Evolutionary conservation across 2,113 vertebrate genomes (phyloP).

Genomic region (Oostethus manadensis): DNA sequence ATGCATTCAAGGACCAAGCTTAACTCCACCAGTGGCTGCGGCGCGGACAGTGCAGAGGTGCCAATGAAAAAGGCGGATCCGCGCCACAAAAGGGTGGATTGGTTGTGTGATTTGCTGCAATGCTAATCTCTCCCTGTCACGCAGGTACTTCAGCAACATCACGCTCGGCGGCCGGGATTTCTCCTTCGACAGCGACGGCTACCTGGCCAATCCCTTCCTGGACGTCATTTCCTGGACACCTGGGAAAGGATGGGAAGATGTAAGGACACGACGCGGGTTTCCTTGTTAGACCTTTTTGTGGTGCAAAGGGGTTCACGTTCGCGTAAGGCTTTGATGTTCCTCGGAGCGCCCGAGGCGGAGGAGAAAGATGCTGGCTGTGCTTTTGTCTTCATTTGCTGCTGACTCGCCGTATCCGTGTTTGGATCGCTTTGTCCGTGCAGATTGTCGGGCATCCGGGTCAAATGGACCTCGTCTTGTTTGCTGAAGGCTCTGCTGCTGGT

Average conservation of each 20-base stretch:
- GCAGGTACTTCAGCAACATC: conserved; percentile 93
- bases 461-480: no score
- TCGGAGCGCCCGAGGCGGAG: conserved; percentile 28
- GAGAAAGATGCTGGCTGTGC: conserved; percentile 30
- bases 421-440: neutral
- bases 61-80: no score
- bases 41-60: conserved; percentile 27
- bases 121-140: conserved; percentile 3
- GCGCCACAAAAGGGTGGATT: conserved; percentile 33
- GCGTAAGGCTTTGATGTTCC: conserved; percentile 46
- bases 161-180: conserved; percentile 88
- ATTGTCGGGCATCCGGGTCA: no score
- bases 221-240: conserved; percentile 90
- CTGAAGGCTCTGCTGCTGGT: no score
- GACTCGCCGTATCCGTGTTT: conserved; percentile 1
- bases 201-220: conserved; percentile 88
- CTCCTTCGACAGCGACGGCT: conserved; percentile 88
- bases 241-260: conserved; percentile 91
- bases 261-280: conserved; percentile 65
- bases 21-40: no score
- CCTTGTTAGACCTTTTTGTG: neutral
- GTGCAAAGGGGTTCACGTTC: conserved; percentile 29
- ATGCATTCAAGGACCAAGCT: no score
- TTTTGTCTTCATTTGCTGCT: conserved; percentile 31
- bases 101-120: conserved; percentile 9